Conservation (phyloP, 2,113 vertebrate genomes). For the Sporophila hypoxantha region DNA sequence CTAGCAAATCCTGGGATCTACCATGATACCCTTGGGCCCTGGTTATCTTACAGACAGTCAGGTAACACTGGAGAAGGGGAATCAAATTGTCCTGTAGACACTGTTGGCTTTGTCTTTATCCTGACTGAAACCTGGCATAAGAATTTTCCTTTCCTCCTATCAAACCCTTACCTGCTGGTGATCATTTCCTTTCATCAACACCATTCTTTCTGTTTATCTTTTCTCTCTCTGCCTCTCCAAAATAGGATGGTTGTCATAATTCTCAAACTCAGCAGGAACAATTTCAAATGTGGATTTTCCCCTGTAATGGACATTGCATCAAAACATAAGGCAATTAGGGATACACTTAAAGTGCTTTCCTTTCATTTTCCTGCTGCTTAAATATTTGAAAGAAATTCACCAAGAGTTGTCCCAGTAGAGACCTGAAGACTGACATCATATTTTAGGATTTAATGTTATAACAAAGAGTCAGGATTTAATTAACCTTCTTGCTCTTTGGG, state of each 20-base stretch:
- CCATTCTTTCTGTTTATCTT: background rate
- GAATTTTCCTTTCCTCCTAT: background rate
- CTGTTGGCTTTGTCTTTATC: background rate
- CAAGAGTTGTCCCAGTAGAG: background rate
- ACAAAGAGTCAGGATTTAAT: slow-evolving; percentile 3
- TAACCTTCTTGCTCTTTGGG: background rate
- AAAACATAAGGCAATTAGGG: background rate
- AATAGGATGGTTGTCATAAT: background rate
- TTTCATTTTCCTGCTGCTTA: background rate
- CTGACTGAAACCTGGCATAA: background rate
- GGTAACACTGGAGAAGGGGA: background rate
- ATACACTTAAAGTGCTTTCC: background rate
- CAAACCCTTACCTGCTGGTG: background rate
- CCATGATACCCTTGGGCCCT: background rate
- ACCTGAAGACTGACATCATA: background rate
- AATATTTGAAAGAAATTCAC: background rate
- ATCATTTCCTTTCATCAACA: background rate
- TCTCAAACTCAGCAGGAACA: background rate
- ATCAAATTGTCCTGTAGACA: background rate
- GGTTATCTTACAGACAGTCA: background rate
- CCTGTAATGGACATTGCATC: background rate
- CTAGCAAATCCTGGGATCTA: background rate
- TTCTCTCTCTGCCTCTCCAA: background rate
- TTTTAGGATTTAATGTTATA: background rate
- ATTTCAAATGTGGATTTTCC: background rate